Evolutionary conservation across 2,888 invertebrate species (phyloP).

Genomic region (Cotesia congregata): DNA sequence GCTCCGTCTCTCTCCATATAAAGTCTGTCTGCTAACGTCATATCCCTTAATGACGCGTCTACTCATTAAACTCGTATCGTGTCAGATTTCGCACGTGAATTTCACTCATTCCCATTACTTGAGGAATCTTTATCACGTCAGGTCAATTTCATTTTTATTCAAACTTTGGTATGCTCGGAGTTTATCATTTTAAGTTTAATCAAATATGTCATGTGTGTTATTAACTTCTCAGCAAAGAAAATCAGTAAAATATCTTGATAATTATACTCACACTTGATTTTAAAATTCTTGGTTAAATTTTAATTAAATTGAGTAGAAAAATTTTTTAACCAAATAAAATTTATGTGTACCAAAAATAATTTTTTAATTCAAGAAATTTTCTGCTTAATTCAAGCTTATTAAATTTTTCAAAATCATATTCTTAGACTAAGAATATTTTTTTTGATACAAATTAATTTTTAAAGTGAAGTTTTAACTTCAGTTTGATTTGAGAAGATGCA

Average conservation of each 20-base stretch:
- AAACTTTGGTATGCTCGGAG: neutral
- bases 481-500: neutral
- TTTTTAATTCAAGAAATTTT: too few species aligned
- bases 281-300: too few species aligned
- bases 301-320: too few species aligned
- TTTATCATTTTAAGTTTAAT: neutral
- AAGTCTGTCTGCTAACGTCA: conserved; percentile 46
- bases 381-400: too few species aligned
- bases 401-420: too few species aligned
- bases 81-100: conserved; percentile 49
- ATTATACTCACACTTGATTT: too few species aligned
- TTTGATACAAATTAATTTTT: too few species aligned
- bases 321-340: too few species aligned
- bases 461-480: neutral
- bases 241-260: neutral
- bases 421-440: too few species aligned
- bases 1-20: conserved; percentile 30
- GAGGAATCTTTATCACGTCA: conserved; percentile 30
- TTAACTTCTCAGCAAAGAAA: neutral
- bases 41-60: conserved; percentile 63
- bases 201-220: neutral
- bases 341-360: too few species aligned
- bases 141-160: conserved; percentile 7
- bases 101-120: conserved; percentile 30
- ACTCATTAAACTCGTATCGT: conserved; percentile 63